These are phyloP conservation scores for Temnothorax longispinosus DNA, from an alignment of 1,140 invertebrate genomes.

Conservation along the genomic window DNA sequence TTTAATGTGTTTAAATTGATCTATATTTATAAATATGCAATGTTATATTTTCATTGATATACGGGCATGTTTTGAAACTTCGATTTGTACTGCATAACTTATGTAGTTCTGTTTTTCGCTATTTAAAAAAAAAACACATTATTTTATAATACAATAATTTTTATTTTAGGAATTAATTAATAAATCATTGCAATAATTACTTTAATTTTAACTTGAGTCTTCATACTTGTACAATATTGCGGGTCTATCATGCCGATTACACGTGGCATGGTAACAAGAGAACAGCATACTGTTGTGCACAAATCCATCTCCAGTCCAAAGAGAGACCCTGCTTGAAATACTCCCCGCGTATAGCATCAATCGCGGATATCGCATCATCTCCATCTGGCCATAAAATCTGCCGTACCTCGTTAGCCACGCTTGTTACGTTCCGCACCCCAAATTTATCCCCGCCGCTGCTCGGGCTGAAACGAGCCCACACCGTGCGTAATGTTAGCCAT, in stretches of 20 bases:
- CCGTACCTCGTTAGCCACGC: slow-evolving; percentile 83
- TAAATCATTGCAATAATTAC: not conserved
- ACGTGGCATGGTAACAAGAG: slow-evolving; percentile 64
- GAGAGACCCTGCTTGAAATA: slow-evolving; percentile 57
- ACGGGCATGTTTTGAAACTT: not conserved
- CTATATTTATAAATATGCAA: not conserved
- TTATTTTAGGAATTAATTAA: not conserved
- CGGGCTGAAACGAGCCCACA: slow-evolving; percentile 53
- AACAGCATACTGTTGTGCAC: not conserved
- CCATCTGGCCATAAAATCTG: slow-evolving; percentile 84
- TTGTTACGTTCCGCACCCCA: slow-evolving; percentile 81
- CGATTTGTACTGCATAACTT: not conserved
- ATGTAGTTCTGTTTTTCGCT: not conserved
- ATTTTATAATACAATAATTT: too few species aligned
- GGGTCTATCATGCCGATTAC: slow-evolving; percentile 31
- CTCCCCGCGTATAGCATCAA: slow-evolving; percentile 76
- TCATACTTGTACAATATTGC: slow-evolving; percentile 20
- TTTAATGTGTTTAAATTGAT: not conserved
- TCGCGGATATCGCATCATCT: slow-evolving; percentile 83
- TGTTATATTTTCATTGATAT: not conserved
- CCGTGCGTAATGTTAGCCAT: slow-evolving; percentile 63
- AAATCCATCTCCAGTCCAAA: slow-evolving; percentile 65
- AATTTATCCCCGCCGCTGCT: slow-evolving; percentile 65
- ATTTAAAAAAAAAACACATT: not conserved
- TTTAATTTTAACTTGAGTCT: not conserved